Conservation (phyloP, 2,888 invertebrate species). For the Maniola hyperantus region DNA sequence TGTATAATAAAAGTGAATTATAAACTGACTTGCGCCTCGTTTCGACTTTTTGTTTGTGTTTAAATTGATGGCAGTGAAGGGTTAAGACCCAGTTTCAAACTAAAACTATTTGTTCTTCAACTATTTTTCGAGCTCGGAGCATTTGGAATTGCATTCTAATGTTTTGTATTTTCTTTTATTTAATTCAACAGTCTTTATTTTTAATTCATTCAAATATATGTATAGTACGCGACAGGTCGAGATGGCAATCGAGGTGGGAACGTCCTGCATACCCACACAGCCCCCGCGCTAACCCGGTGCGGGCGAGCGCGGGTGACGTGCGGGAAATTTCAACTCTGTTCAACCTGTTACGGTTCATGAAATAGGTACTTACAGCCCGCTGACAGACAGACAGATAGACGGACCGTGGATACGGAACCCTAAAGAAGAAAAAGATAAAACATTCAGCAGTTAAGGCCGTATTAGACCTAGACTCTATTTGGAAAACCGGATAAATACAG, state of each 20-base stretch:
- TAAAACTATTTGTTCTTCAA: conserved; percentile 27
- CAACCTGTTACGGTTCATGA: no score
- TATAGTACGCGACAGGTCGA: no score
- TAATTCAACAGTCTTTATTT: conserved; percentile 8
- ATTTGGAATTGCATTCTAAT: conserved; percentile 18
- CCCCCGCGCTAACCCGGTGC: no score
- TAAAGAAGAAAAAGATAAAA: no score
- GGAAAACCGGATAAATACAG: background rate
- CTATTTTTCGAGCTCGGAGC: conserved; percentile 24
- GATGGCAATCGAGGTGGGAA: no score
- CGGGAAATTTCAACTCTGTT: no score
- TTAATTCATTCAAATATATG: conserved; percentile 10
- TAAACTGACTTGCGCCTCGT: conserved; percentile 41
- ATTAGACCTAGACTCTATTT: no score
- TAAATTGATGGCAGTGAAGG: conserved; percentile 33
- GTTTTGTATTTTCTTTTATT: conserved; percentile 21
- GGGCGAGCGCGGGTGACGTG: no score
- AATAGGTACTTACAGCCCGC: no score
- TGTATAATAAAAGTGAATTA: conserved; percentile 70
- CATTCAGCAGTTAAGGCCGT: background rate
- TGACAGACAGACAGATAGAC: no score
- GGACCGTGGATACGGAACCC: no score
- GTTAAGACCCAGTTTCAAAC: conserved; percentile 31
- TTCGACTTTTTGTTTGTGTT: conserved; percentile 38
- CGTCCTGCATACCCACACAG: no score